Evolutionary conservation across 2,113 vertebrate species (phyloP).

Genomic region (Labeo catla): DNA sequence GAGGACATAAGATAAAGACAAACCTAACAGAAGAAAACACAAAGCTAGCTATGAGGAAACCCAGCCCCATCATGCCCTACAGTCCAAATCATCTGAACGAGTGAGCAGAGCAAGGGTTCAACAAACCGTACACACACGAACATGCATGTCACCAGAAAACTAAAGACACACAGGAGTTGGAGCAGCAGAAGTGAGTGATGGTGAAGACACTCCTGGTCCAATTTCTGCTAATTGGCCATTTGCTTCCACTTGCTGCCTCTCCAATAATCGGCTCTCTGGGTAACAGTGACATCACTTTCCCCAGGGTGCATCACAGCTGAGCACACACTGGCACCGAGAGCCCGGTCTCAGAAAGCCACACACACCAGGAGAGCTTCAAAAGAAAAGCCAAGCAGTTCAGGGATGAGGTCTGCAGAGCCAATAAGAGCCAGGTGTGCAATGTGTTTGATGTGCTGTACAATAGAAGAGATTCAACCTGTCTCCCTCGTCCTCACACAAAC

Average conservation of each 20-base stretch:
- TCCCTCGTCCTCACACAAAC: neutral
- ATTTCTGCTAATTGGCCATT: constrained; percentile 20
- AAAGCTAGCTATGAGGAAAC: constrained; percentile 18
- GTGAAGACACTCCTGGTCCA: constrained; percentile 1
- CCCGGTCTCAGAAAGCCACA: constrained; percentile 1
- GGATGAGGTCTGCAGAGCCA: neutral
- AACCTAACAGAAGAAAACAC: neutral
- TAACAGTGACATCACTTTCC: constrained; percentile 33
- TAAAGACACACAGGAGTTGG: neutral
- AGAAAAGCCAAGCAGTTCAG: constrained; percentile 2
- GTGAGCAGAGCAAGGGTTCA: constrained; percentile 53
- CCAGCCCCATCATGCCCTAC: constrained; percentile 1
- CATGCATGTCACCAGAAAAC: neutral
- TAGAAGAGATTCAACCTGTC: neutral
- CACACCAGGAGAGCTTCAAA: constrained; percentile 11
- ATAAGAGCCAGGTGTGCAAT: constrained; percentile 18
- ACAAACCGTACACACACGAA: constrained; percentile 38
- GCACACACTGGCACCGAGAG: neutral
- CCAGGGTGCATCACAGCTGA: constrained; percentile 23
- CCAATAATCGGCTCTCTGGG: constrained; percentile 13
- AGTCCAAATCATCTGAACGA: constrained; percentile 53
- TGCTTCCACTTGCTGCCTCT: constrained; percentile 8
- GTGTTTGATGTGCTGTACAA: constrained; percentile 40
- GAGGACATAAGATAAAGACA: neutral
- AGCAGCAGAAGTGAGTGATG: neutral